Evolutionary conservation across 2,113 vertebrate species (phyloP).

Genomic region (Hydrochoerus hydrochaeris): DNA sequence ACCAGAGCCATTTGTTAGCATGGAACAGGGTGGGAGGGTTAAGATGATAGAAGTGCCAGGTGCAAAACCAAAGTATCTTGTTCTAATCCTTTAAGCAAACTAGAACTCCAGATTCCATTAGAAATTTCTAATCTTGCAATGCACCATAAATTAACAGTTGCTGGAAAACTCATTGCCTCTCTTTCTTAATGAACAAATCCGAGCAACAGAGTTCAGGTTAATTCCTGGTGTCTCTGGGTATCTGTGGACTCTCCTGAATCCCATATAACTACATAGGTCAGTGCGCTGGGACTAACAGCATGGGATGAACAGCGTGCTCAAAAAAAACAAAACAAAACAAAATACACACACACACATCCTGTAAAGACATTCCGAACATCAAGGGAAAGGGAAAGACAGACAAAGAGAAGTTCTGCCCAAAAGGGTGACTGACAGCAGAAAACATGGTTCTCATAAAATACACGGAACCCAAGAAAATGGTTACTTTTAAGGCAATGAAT

Average conservation of each 20-base stretch:
- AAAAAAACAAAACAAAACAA: neutral
- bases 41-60: neutral
- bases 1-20: neutral
- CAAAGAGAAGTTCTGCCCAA: neutral
- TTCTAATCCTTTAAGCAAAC: neutral
- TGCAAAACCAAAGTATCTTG: neutral
- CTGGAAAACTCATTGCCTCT: neutral
- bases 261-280: neutral
- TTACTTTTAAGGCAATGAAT: neutral
- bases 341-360: accelerated
- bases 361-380: neutral
- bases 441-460: neutral
- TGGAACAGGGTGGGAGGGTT: neutral
- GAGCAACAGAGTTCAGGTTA: neutral
- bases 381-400: neutral
- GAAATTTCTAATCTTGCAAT: neutral
- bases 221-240: neutral
- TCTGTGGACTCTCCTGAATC: neutral
- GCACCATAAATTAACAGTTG: neutral
- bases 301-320: too few relatives aligned
- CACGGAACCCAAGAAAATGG: neutral
- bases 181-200: neutral
- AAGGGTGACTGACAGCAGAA: neutral
- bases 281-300: neutral
- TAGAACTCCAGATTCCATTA: neutral